Evolutionary conservation across 2,888 invertebrate genomes (phyloP).

Genomic region (Ashinkailepas kermadecensis): DNA sequence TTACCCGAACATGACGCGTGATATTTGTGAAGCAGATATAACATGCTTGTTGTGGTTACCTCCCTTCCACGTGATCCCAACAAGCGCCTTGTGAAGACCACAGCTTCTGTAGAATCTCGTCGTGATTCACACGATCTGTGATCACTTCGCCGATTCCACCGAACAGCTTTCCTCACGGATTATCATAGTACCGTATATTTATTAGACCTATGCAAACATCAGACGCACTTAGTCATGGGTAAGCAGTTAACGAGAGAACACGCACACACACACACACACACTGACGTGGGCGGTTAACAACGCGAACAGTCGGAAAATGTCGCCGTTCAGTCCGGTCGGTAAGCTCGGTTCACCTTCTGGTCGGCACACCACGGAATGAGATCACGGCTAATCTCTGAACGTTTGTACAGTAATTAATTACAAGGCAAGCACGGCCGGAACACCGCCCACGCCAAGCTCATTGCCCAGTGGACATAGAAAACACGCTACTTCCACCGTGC

Average conservation of each 20-base stretch:
- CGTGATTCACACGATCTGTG: too few relatives aligned
- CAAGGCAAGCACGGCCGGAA: neutral
- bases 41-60: too few relatives aligned
- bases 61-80: too few relatives aligned
- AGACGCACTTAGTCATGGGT: neutral
- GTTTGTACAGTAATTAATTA: conserved; percentile 18
- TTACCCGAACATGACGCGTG: too few relatives aligned
- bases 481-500: neutral
- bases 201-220: conserved; percentile 8
- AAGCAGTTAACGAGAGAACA: neutral
- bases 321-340: neutral
- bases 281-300: conserved; percentile 7
- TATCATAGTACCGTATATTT: conserved; percentile 1
- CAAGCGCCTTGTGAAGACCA: too few relatives aligned
- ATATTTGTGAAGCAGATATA: too few relatives aligned
- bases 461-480: neutral
- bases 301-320: neutral
- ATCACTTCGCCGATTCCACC: too few relatives aligned
- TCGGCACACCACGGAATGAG: neutral
- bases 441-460: neutral
- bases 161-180: too few relatives aligned
- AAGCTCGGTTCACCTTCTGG: neutral
- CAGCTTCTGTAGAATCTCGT: too few relatives aligned
- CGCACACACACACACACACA: neutral
- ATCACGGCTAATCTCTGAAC: neutral